Evolutionary conservation across 2,797 vertebrate genomes (phyloP).

Genomic region (Octomys mimax): DNA sequence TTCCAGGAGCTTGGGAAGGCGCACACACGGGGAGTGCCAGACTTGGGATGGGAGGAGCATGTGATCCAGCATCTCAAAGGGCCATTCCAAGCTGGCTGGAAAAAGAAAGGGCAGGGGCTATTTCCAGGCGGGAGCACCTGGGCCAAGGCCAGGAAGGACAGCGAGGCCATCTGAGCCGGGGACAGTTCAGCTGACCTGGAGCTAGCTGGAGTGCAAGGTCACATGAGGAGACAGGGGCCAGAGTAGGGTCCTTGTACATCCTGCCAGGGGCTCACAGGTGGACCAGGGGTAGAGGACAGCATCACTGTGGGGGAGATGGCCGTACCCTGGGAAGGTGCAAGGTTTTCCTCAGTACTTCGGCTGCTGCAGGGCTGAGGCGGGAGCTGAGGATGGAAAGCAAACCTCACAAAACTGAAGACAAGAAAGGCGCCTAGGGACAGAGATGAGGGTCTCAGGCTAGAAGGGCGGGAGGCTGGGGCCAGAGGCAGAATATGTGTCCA

Average conservation of each 20-base stretch:
- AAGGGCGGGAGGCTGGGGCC: rapidly evolving
- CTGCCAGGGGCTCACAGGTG: not conserved
- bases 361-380: not conserved
- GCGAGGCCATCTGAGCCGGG: not conserved
- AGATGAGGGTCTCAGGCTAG: not conserved
- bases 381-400: too few species aligned
- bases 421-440: not conserved
- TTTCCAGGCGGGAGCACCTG: rapidly evolving
- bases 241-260: rapidly evolving
- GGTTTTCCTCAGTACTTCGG: not conserved
- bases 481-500: not conserved
- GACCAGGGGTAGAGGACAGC: not conserved
- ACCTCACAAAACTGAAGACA: not conserved
- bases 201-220: rapidly evolving
- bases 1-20: not conserved
- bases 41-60: not conserved
- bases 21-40: not conserved
- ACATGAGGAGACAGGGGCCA: not conserved
- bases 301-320: rapidly evolving
- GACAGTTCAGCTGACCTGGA: too few species aligned
- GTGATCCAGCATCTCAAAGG: not conserved
- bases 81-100: not conserved
- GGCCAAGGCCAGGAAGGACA: not conserved
- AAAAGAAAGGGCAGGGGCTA: too few species aligned
- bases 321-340: not conserved